Base-by-base conservation (phyloP, 2,888 invertebrate species). In the Trichopria drosophilae region DNA sequence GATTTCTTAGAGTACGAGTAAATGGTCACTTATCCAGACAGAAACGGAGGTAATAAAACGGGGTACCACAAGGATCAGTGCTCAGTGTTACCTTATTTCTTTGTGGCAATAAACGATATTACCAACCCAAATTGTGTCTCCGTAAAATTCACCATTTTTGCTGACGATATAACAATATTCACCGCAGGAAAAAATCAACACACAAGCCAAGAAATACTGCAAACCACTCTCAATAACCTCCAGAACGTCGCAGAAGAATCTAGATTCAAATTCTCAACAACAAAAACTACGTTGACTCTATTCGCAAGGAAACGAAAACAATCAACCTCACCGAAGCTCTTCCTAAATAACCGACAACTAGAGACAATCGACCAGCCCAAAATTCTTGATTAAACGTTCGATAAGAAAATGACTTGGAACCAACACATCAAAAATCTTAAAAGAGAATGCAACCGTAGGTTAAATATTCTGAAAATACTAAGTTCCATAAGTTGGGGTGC, bases 221-320 rank as follows among this genome's bases (percentile, higher is more conserved):
- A 61, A 50, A 32, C 52, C 6, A 34, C 39, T 7, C 12, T 59
- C 10, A 47, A 57, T 28, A 45, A 55, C 10, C 50, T 60, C 4
- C 24, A 45, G 6, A 4, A 34, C 6, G 59, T 53, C 52, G 22
- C 53, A 0, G 18, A 40, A 2, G 34, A 20, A 24, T 46, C 48
- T 2, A 57, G 61, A 2, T 60, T 58, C 22, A 58, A 55, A 44
- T 55, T 59, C 26, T 62, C 59, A 10, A 35, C 26, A 19, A 29
- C 39, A 2, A 62, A 55, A 52, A 51, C 55, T 0, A 18, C 52
- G 43, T 32, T 29, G 23, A 51, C 46, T 13, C 15, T 43, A 6
- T 53, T 55, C 35, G 31, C 40, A n/a, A n/a, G n/a, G n/a, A n/a
- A n/a, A n/a, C n/a, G n/a, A n/a, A n/a, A n/a, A n/a, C n/a, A n/a